phyloP scores from a whole-genome alignment of 2,797 vertebrate species.

The Takifugu rubripes region DNA sequence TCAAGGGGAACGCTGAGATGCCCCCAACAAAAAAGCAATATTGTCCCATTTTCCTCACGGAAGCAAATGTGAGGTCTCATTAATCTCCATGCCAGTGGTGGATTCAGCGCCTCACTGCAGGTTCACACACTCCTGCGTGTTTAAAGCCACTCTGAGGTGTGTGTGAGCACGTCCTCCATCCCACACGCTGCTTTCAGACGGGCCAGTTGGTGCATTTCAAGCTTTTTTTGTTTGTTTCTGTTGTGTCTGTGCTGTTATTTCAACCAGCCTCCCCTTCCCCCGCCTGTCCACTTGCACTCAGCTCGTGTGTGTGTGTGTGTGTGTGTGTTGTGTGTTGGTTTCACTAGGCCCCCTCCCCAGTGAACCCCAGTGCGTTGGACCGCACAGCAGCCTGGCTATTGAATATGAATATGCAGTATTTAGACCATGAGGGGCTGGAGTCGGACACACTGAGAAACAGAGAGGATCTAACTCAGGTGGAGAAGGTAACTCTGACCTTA shows the following conservation, averaged over 20 bases:
- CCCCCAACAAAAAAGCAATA: too few relatives aligned
- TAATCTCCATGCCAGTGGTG: too few relatives aligned
- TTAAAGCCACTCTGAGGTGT: slow-evolving; percentile 19
- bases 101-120: background rate
- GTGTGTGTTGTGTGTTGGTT: slow-evolving; percentile 80
- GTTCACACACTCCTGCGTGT: slow-evolving; percentile 12
- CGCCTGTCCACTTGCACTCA: slow-evolving; percentile 56
- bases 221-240: slow-evolving; percentile 54
- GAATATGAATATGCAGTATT: slow-evolving; percentile 98
- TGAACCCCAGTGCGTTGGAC: slow-evolving; percentile 99
- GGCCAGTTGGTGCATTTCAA: slow-evolving; percentile 57
- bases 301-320: slow-evolving; percentile 59
- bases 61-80: too few relatives aligned
- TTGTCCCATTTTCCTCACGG: too few relatives aligned
- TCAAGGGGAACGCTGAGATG: too few relatives aligned
- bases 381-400: slow-evolving; percentile 99
- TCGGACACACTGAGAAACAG: slow-evolving; percentile 93
- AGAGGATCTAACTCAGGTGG: slow-evolving; percentile 95
- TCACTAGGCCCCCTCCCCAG: slow-evolving; percentile 96
- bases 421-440: slow-evolving; percentile 95
- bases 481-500: slow-evolving; percentile 87
- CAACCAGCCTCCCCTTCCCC: slow-evolving; percentile 30
- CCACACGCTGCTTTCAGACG: slow-evolving; percentile 63
- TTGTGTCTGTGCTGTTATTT: slow-evolving; percentile 63
- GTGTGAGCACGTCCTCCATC: slow-evolving; percentile 52